Evolutionary conservation across 2,888 invertebrate species (phyloP).

Genomic region (Acleris literana): DNA sequence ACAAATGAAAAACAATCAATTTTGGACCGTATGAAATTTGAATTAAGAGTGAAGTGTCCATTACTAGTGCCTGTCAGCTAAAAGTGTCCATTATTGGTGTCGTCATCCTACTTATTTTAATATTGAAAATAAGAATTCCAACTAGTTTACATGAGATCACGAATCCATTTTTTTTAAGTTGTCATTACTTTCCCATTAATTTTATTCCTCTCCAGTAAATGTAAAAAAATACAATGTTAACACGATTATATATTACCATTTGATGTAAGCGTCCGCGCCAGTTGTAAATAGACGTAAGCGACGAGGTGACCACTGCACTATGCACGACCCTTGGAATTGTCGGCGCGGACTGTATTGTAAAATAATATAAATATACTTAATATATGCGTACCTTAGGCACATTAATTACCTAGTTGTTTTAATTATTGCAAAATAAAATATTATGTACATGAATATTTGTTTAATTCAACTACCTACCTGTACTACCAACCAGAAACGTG

Average conservation of each 20-base stretch:
- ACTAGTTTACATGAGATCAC: no score
- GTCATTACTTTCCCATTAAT: no score
- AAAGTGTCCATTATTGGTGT: no score
- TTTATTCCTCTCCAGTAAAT: no score
- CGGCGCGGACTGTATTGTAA: conserved; percentile 57
- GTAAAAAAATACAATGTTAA: neutral
- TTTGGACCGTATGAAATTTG: no score
- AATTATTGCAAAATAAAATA: conserved; percentile 72
- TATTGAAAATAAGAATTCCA: no score
- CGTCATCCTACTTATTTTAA: no score
- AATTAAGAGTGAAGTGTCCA: no score
- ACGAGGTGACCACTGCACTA: conserved; percentile 65
- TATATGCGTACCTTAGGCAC: conserved; percentile 51
- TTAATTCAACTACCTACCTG: neutral
- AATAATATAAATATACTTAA: conserved; percentile 46
- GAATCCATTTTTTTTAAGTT: no score
- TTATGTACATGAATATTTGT: conserved; percentile 53
- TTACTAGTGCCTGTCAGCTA: no score
- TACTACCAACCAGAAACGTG: no score
- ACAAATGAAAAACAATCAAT: no score
- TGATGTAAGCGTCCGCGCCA: conserved; percentile 51
- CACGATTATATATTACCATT: neutral
- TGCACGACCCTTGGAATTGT: conserved; percentile 79
- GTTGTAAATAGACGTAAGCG: conserved; percentile 60
- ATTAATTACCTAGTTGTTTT: conserved; percentile 67